phyloP scores from a whole-genome alignment of 1,140 invertebrate genomes.

The Aricia agestis region DNA sequence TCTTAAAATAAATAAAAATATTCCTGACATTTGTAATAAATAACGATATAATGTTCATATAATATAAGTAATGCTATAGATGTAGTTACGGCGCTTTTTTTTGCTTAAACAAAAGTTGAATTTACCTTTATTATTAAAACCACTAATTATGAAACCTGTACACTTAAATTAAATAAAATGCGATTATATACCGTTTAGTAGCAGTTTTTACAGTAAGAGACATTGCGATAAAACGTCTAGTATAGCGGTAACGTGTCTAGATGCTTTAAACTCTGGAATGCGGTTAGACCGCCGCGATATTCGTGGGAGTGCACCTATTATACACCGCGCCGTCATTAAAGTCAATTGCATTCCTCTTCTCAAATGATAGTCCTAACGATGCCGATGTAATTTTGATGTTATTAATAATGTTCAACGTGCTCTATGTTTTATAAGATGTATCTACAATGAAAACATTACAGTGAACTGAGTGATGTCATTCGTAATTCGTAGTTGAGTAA shows the following conservation, averaged over 20 bases:
- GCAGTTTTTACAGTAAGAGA: background rate
- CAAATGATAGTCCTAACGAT: background rate
- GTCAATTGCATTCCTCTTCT: constrained; percentile 6
- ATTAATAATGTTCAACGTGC: background rate
- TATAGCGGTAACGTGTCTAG: constrained; percentile 30
- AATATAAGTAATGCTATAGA: no score
- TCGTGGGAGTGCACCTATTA: constrained; percentile 43
- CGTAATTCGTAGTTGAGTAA: background rate
- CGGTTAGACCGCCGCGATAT: constrained; percentile 33
- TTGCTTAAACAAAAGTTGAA: no score
- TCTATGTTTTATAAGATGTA: background rate
- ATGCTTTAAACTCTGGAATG: constrained; percentile 33
- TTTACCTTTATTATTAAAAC: no score
- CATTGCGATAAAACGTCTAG: constrained; percentile 16
- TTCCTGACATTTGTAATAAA: no score
- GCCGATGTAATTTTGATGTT: constrained; percentile 12
- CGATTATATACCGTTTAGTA: no score
- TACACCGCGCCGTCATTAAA: constrained; percentile 26
- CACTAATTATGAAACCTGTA: no score
- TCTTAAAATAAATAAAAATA: no score
- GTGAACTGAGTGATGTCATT: background rate
- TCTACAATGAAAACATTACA: background rate
- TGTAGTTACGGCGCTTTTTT: no score
- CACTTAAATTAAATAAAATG: no score
- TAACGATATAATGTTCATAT: no score